Percentiles rank a stretch among this genome's conserved stretches.
Conservation (phyloP, 2,113 vertebrate genomes). For the Lagopus leucura region DNA sequence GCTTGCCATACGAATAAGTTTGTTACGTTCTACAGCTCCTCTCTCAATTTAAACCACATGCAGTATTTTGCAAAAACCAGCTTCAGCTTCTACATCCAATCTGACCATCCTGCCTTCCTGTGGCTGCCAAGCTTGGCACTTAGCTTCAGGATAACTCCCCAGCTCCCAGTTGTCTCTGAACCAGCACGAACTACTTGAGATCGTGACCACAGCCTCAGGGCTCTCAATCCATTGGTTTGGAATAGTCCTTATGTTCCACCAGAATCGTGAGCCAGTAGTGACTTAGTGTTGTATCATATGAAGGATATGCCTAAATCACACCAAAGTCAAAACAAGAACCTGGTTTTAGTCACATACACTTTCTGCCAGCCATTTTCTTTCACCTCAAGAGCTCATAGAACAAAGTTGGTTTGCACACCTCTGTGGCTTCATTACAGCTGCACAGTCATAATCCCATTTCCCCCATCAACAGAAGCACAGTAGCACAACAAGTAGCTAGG, state of each 20-base stretch:
- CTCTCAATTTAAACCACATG: neutral
- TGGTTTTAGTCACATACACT: neutral
- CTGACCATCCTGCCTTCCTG: neutral
- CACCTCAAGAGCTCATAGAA: neutral
- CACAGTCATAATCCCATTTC: neutral
- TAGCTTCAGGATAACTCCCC: neutral
- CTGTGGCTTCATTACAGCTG: neutral
- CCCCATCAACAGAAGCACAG: neutral
- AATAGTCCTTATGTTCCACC: neutral
- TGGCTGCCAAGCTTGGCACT: neutral
- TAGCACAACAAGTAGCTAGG: neutral
- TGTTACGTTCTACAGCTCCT: neutral
- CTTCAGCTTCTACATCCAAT: neutral
- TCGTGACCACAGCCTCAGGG: neutral
- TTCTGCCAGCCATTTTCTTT: neutral
- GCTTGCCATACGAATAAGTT: neutral
- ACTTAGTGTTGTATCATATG: neutral
- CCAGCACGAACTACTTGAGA: neutral
- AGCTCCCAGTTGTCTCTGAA: neutral
- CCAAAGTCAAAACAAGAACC: neutral
- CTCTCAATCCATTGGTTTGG: neutral
- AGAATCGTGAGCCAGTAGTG: neutral
- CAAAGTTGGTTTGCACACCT: neutral
- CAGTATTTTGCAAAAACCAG: neutral
- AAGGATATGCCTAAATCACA: too few relatives aligned